Conservation (phyloP, 2,888 invertebrate species). For the Campoplex nolae region DNA sequence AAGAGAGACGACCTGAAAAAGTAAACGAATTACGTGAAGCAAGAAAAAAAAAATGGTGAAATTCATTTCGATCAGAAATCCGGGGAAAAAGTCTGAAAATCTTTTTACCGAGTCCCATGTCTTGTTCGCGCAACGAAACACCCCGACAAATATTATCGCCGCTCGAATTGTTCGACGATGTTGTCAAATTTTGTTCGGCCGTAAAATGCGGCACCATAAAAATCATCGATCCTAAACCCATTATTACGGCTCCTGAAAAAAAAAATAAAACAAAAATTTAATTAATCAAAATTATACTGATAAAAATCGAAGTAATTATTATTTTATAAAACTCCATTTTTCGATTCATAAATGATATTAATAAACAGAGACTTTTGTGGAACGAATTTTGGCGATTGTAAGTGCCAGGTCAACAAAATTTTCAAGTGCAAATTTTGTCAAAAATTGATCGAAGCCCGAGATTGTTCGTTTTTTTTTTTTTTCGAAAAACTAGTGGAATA, state of each 20-base stretch:
- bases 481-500: too few relatives aligned
- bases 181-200: constrained; percentile 91
- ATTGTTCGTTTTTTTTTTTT: too few relatives aligned
- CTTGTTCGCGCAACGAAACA: constrained; percentile 90
- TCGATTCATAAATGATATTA: too few relatives aligned
- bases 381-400: too few relatives aligned
- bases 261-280: neutral
- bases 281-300: neutral
- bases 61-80: constrained; percentile 36
- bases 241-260: constrained; percentile 91
- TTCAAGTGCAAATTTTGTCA: too few relatives aligned
- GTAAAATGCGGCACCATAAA: constrained; percentile 97
- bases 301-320: neutral
- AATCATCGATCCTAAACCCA: constrained; percentile 96
- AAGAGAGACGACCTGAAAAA: constrained; percentile 87
- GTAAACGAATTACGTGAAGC: neutral
- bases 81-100: too few relatives aligned
- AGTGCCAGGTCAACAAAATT: too few relatives aligned
- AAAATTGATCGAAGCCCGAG: too few relatives aligned
- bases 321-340: too few relatives aligned
- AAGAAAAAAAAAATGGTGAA: neutral
- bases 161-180: constrained; percentile 89
- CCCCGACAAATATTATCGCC: constrained; percentile 93
- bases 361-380: too few relatives aligned
- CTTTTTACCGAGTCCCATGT: constrained; percentile 88